phyloP scores from a whole-genome alignment of 2,113 vertebrate species.

The Channa maculata region DNA sequence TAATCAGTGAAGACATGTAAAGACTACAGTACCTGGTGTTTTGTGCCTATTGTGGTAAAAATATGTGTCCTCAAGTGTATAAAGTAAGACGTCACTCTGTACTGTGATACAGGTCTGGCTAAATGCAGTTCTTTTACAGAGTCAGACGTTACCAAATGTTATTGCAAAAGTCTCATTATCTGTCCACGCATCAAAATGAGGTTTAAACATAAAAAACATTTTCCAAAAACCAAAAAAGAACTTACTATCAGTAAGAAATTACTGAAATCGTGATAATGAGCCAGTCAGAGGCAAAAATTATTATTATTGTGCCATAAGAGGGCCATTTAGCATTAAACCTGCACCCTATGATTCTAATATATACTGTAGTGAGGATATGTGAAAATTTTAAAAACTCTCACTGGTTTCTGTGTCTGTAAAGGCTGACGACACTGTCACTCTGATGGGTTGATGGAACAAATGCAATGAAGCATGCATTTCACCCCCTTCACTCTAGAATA shows the following conservation, averaged over 20 bases:
- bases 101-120: constrained; percentile 2
- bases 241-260: no score
- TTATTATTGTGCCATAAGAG: no score
- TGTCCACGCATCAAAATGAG: constrained; percentile 12
- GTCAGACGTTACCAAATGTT: constrained; percentile 22
- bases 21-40: constrained; percentile 17
- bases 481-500: not conserved
- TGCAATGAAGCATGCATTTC: constrained; percentile 8
- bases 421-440: no score
- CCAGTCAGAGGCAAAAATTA: no score
- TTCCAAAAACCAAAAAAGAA: no score
- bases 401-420: no score
- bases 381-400: no score
- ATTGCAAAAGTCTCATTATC: constrained; percentile 35
- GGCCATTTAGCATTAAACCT: constrained; percentile 17
- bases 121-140: constrained; percentile 21
- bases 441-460: no score
- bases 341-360: not conserved
- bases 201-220: not conserved
- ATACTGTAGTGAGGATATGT: no score
- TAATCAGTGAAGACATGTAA: constrained; percentile 6
- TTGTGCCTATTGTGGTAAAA: constrained; percentile 14
- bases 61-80: constrained; percentile 16
- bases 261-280: no score
- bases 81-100: constrained; percentile 15